These are phyloP conservation scores for Camponotus floridanus DNA, from an alignment of 1,140 invertebrate genomes.

Conservation along the genomic window DNA sequence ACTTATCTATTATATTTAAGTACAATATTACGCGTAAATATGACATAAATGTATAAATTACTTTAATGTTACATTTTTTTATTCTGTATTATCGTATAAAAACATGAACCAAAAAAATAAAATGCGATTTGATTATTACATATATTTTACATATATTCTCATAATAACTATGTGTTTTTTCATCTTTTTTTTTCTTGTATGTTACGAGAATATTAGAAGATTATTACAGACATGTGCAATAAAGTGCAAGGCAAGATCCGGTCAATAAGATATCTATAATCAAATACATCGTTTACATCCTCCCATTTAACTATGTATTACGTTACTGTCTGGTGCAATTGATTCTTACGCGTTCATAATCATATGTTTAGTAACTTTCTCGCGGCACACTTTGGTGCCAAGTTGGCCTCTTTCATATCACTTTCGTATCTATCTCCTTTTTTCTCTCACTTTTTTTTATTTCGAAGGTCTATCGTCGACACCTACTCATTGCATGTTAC, in stretches of 20 bases:
- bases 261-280: neutral
- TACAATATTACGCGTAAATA: too few species aligned
- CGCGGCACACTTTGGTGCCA: slow-evolving; percentile 38
- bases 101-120: too few species aligned
- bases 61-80: too few species aligned
- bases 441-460: neutral
- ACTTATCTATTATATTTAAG: too few species aligned
- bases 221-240: neutral
- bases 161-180: too few species aligned
- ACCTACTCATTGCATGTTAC: slow-evolving; percentile 11
- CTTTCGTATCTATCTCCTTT: slow-evolving; percentile 13
- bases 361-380: slow-evolving; percentile 72
- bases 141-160: too few species aligned
- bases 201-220: neutral
- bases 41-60: too few species aligned
- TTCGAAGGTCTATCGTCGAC: slow-evolving; percentile 31
- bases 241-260: neutral
- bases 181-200: neutral
- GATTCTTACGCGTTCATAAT: slow-evolving; percentile 61
- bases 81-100: too few species aligned
- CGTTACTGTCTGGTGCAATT: slow-evolving; percentile 63
- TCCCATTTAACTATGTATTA: slow-evolving; percentile 20
- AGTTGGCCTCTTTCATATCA: slow-evolving; percentile 32
- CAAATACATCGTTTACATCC: neutral
- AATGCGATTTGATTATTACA: too few species aligned